Percentiles rank a stretch among this genome's conserved stretches.
phyloP scores from a whole-genome alignment of 2,113 vertebrate species.

The Solea solea region DNA sequence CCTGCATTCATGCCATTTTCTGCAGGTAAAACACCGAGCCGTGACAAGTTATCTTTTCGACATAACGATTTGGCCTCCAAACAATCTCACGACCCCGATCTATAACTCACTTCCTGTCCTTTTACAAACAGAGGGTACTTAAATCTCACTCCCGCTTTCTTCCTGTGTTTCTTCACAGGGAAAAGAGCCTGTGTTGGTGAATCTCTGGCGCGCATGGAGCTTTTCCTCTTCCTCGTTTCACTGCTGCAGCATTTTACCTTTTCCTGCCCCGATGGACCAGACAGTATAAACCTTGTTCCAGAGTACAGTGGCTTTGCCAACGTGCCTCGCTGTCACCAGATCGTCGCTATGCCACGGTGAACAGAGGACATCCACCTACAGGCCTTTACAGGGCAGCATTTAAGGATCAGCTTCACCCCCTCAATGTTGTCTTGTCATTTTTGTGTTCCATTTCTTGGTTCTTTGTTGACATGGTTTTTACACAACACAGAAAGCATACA shows the following conservation, averaged over 20 bases:
- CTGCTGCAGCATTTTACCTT: slow-evolving; percentile 80
- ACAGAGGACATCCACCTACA: too few species aligned
- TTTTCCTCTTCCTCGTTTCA: slow-evolving; percentile 80
- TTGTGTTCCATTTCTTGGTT: too few species aligned
- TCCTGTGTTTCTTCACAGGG: slow-evolving; percentile 51
- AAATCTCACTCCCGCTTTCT: not conserved
- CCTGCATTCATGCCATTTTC: slow-evolving; percentile 62
- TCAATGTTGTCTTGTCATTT: too few species aligned
- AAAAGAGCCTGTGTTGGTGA: slow-evolving; percentile 80
- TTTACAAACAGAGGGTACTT: too few species aligned
- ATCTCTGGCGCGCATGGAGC: slow-evolving; percentile 81
- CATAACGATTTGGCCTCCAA: too few species aligned
- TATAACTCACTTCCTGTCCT: too few species aligned
- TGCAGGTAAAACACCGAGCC: slow-evolving; percentile 46
- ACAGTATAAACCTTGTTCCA: slow-evolving; percentile 68
- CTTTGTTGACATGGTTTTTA: too few species aligned
- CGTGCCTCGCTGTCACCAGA: slow-evolving; percentile 48
- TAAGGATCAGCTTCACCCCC: too few species aligned
- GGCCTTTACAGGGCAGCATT: too few species aligned
- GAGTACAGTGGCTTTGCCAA: slow-evolving; percentile 76
- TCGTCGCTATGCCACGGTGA: slow-evolving; percentile 69
- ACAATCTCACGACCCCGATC: too few species aligned
- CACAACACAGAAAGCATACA: too few species aligned
- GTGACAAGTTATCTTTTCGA: too few species aligned
- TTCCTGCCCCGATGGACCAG: slow-evolving; percentile 57